Conservation (phyloP, 2,888 invertebrate genomes). For the Clostera curtula region DNA sequence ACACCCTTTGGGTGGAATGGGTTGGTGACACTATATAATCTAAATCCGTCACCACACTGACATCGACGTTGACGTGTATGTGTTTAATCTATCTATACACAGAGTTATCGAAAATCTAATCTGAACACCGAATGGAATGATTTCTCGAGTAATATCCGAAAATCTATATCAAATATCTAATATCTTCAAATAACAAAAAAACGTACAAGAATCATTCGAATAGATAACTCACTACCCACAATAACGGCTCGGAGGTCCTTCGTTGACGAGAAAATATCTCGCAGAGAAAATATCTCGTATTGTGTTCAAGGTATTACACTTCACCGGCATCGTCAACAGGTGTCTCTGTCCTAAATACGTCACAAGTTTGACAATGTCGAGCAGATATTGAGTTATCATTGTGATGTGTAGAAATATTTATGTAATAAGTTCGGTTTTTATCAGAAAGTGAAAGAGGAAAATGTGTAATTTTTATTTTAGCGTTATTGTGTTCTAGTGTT, state of each 20-base stretch:
- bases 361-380: constrained; percentile 22
- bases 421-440: too few relatives aligned
- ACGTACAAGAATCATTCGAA: constrained; percentile 5
- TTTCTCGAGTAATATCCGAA: too few relatives aligned
- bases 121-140: too few relatives aligned
- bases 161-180: background rate
- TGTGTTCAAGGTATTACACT: constrained; percentile 15
- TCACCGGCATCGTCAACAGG: constrained; percentile 29
- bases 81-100: too few relatives aligned
- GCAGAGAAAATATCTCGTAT: constrained; percentile 11
- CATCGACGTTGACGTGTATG: too few relatives aligned
- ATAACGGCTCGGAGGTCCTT: constrained; percentile 1
- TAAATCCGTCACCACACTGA: too few relatives aligned
- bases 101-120: too few relatives aligned
- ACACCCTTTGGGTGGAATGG: too few relatives aligned
- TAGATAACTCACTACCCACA: constrained; percentile 6
- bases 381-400: constrained; percentile 23
- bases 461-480: too few relatives aligned
- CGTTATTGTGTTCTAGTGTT: too few relatives aligned
- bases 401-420: constrained; percentile 13
- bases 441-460: too few relatives aligned
- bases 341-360: constrained; percentile 26
- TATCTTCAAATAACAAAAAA: constrained; percentile 1
- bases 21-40: too few relatives aligned
- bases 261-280: constrained; percentile 3